These are phyloP conservation scores for Netelia fuscicornis DNA, from an alignment of 2,888 invertebrate species.

Conservation along the genomic window DNA sequence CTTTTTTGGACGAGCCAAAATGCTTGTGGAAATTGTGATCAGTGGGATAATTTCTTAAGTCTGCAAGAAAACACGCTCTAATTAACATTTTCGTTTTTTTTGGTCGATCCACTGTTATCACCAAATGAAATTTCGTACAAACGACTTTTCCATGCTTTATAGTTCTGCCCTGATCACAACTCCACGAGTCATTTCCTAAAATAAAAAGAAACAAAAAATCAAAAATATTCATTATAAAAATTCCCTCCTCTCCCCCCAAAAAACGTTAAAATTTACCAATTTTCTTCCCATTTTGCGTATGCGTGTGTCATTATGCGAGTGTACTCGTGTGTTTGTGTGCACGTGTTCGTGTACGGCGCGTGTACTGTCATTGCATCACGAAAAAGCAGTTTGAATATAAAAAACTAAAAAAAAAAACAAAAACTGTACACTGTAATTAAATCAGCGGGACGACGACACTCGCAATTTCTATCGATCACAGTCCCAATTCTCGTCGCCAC, in stretches of 20 bases:
- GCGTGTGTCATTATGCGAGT: conserved; percentile 18
- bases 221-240: background rate
- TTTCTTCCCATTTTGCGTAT: background rate
- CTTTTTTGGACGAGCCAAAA: no score
- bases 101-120: background rate
- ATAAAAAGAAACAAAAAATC: background rate
- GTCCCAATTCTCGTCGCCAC: background rate
- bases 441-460: background rate
- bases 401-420: conserved; percentile 9
- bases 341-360: background rate
- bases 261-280: background rate
- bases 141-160: background rate
- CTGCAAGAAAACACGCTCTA: no score
- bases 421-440: conserved; percentile 23
- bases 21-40: no score
- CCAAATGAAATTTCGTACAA: no score
- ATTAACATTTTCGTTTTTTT: no score
- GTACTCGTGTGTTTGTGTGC: no score
- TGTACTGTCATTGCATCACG: conserved; percentile 31
- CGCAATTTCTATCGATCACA: conserved; percentile 19
- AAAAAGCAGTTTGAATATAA: conserved; percentile 37
- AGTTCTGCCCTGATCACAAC: background rate
- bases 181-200: background rate
- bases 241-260: background rate
- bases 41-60: no score